A percentile compares a stretch with the other conserved stretches of the same genome.
Conservation (phyloP, 2,888 invertebrate genomes). For the Bunonema sp. region DNA sequence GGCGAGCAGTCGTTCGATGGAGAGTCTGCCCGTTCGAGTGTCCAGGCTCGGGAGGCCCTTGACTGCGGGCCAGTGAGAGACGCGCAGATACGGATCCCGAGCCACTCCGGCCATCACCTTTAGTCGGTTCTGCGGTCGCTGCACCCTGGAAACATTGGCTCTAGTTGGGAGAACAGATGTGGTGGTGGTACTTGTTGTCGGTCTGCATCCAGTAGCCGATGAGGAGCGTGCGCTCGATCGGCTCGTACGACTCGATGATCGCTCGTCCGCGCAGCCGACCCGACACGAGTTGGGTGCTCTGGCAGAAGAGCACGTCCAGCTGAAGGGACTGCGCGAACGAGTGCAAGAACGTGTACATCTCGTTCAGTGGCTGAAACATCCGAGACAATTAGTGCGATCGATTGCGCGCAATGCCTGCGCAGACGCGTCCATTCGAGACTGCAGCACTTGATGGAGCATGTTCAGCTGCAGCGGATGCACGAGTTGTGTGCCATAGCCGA, state of each 20-base stretch:
- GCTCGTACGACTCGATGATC: conserved; percentile 24
- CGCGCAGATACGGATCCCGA: too few species aligned
- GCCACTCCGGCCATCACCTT: neutral
- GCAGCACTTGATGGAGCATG: conserved; percentile 81
- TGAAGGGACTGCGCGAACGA: conserved; percentile 84
- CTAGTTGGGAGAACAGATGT: too few species aligned
- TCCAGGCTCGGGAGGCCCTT: too few species aligned
- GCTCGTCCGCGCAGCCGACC: conserved; percentile 60
- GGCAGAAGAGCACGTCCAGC: conserved; percentile 59
- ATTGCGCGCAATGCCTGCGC: conserved; percentile 9
- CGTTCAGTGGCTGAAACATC: conserved; percentile 22
- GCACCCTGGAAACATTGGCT: too few species aligned
- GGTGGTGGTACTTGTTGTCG: too few species aligned
- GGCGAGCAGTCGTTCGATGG: conserved; percentile 22
- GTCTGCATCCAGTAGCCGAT: conserved; percentile 34
- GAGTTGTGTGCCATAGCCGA: conserved; percentile 70
- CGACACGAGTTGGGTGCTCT: conserved; percentile 58
- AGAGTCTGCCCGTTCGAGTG: too few species aligned
- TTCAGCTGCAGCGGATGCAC: conserved; percentile 68
- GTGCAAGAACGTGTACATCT: conserved; percentile 36
- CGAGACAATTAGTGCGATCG: neutral
- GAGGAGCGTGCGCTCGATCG: conserved; percentile 17
- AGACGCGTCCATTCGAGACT: conserved; percentile 52
- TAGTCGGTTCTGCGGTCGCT: neutral
- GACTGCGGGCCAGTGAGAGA: neutral